Conservation (phyloP, 2,888 invertebrate species). For the Melanargia galathea region DNA sequence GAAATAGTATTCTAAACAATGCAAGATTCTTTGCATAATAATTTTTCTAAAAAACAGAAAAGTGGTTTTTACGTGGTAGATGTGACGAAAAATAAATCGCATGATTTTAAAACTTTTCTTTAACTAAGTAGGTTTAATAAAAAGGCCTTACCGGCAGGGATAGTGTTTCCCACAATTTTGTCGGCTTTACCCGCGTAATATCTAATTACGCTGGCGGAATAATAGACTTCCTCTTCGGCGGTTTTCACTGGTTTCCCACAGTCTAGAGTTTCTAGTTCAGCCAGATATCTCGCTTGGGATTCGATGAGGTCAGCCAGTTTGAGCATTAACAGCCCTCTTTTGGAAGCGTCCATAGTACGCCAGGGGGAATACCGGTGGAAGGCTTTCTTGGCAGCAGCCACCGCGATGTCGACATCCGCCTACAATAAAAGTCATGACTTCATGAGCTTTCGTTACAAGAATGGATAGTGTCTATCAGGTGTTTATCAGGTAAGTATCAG, state of each 20-base stretch:
- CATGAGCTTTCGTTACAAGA: neutral
- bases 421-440: too few species aligned
- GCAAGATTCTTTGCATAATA: too few species aligned
- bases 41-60: too few species aligned
- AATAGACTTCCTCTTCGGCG: conserved; percentile 86
- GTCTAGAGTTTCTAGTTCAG: conserved; percentile 95
- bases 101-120: too few species aligned
- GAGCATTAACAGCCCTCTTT: conserved; percentile 87
- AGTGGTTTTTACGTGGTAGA: too few species aligned
- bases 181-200: conserved; percentile 97
- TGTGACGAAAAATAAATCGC: too few species aligned
- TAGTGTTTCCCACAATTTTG: conserved; percentile 90
- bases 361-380: conserved; percentile 88
- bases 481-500: too few species aligned
- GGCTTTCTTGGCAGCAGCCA: conserved; percentile 89
- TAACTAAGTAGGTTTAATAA: too few species aligned
- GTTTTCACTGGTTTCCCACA: conserved; percentile 94
- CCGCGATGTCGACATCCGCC: conserved; percentile 92
- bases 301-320: conserved; percentile 90
- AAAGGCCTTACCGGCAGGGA: conserved; percentile 82
- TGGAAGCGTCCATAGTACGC: conserved; percentile 91
- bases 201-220: conserved; percentile 84
- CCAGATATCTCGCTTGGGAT: conserved; percentile 87
- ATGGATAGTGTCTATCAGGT: conserved; percentile 1
- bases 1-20: too few species aligned